Conservation (phyloP, 2,888 invertebrate species). For the Galerucella pusilla region DNA sequence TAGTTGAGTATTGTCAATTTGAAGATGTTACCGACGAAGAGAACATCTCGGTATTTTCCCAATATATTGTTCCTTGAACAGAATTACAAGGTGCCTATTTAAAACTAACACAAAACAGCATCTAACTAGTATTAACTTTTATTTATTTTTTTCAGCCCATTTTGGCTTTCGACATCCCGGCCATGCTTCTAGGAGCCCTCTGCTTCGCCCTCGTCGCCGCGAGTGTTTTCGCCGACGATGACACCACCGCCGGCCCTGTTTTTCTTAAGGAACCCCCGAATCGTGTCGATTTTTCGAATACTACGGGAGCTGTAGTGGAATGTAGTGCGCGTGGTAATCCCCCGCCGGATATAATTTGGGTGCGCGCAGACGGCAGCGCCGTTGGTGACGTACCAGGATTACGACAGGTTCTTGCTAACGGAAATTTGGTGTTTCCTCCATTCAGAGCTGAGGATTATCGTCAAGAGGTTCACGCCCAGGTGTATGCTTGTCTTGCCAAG, state of each 20-base stretch:
- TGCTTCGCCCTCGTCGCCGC: constrained; percentile 18
- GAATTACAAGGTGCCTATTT: no score
- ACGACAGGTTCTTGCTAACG: constrained; percentile 77
- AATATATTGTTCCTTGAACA: no score
- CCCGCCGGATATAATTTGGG: constrained; percentile 92
- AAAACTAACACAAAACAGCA: no score
- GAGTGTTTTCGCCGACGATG: constrained; percentile 52
- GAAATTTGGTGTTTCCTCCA: constrained; percentile 92
- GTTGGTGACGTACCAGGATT: constrained; percentile 87
- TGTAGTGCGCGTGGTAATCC: constrained; percentile 93
- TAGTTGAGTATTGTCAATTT: no score
- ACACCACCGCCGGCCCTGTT: constrained; percentile 77
- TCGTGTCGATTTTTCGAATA: constrained; percentile 93
- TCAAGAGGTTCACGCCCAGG: constrained; percentile 94
- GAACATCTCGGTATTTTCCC: no score
- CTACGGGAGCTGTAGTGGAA: constrained; percentile 91
- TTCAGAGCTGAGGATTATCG: constrained; percentile 94
- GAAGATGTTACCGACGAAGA: no score
- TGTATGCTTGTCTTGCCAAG: constrained; percentile 91
- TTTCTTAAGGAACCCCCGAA: constrained; percentile 93
- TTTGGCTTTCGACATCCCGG: constrained; percentile 11
- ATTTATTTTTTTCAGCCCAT: constrained; percentile 22
- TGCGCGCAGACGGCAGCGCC: constrained; percentile 89
- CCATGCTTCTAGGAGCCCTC: constrained; percentile 26
- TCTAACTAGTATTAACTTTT: not conserved